Evolutionary conservation across 1,140 invertebrate species (phyloP).

Genomic region (Mizuhopecten yessoensis): DNA sequence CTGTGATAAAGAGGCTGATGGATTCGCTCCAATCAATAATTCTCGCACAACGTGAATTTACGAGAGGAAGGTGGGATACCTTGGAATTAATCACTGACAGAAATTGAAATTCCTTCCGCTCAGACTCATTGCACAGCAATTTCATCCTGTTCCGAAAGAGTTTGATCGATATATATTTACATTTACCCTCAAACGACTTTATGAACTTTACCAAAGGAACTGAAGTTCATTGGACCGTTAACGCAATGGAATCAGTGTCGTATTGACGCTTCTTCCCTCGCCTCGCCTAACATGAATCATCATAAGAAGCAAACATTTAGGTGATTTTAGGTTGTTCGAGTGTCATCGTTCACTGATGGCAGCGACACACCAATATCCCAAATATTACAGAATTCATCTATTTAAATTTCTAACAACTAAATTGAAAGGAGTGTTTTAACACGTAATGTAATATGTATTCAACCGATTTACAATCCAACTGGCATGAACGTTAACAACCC

Average conservation of each 20-base stretch:
- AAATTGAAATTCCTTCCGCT: slow-evolving; percentile 13
- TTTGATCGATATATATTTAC: background rate
- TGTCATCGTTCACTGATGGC: no score
- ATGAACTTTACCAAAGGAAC: background rate
- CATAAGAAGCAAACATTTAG: background rate
- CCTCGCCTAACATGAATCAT: no score
- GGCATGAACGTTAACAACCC: no score
- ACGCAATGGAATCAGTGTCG: background rate
- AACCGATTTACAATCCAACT: no score
- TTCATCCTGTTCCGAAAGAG: background rate
- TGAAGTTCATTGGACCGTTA: background rate
- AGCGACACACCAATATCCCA: no score
- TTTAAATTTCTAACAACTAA: no score
- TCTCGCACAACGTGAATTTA: slow-evolving; percentile 13
- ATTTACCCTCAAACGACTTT: background rate
- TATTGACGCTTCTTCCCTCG: background rate
- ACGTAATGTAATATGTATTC: no score
- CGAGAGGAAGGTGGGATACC: background rate
- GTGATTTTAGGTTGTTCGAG: background rate
- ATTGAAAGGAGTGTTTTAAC: no score
- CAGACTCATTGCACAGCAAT: background rate
- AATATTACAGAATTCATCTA: no score
- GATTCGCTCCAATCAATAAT: background rate
- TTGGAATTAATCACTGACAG: background rate
- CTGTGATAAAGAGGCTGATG: background rate